A percentile compares a stretch with the other conserved stretches of the same genome.
These are phyloP conservation scores for Atlantisia rogersi DNA, from an alignment of 2,113 vertebrate species.

Conservation along the genomic window DNA sequence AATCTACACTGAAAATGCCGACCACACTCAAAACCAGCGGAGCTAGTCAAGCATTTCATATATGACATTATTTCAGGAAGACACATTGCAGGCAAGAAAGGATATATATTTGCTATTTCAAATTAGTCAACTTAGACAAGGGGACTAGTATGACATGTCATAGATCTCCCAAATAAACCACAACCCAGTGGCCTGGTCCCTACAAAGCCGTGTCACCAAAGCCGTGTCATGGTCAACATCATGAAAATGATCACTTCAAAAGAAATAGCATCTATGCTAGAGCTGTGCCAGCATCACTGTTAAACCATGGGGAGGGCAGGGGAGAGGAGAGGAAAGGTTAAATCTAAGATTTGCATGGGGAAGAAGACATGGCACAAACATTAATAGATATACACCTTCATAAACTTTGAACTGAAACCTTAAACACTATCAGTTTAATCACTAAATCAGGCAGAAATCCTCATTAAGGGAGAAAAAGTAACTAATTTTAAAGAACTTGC, in stretches of 20 bases:
- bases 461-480: constrained; percentile 1
- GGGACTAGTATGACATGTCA: not conserved
- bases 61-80: not conserved
- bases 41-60: not conserved
- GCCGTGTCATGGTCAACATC: not conserved
- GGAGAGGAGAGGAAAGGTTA: not conserved
- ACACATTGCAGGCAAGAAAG: not conserved
- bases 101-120: not conserved
- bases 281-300: not conserved
- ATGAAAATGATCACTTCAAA: not conserved
- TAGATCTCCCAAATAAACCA: not conserved
- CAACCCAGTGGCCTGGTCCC: not conserved
- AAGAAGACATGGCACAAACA: not conserved
- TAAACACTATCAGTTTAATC: constrained; percentile 16
- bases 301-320: fast-evolving
- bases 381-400: not conserved
- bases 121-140: not conserved
- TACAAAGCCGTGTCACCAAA: not conserved
- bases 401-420: not conserved
- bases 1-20: not conserved
- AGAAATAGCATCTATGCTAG: not conserved
- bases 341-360: not conserved
- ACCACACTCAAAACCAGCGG: not conserved
- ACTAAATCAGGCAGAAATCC: constrained; percentile 14
- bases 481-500: not conserved